Percentiles rank a stretch among this genome's conserved stretches.
phyloP scores from a whole-genome alignment of 2,113 vertebrate species.

The Indri indri region DNA sequence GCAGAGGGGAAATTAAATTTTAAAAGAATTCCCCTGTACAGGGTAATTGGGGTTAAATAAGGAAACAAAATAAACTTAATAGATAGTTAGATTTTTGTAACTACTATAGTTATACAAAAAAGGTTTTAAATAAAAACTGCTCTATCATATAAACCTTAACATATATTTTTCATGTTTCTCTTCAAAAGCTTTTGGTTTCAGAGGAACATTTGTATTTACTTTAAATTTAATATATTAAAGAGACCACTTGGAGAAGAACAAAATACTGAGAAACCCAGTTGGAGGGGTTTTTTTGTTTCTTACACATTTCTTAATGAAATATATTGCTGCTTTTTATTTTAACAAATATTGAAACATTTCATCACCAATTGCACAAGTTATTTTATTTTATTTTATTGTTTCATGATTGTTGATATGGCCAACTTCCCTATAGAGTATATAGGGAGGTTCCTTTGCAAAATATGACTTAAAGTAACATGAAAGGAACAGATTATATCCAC shows the following conservation, averaged over 20 bases:
- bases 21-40: slow-evolving; percentile 83
- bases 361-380: not conserved
- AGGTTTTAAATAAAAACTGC: slow-evolving; percentile 41
- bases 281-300: not conserved
- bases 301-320: not conserved
- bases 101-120: slow-evolving; percentile 57
- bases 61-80: slow-evolving; percentile 82
- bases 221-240: not conserved
- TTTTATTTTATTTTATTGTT: not conserved
- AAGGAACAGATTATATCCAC: slow-evolving; percentile 48
- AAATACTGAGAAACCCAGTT: not conserved
- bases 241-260: not conserved
- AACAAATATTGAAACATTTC: slow-evolving; percentile 4
- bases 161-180: slow-evolving; percentile 52
- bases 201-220: slow-evolving; percentile 27
- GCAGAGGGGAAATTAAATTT: slow-evolving; percentile 79
- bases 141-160: not conserved
- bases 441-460: slow-evolving; percentile 38
- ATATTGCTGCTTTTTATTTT: not conserved
- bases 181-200: slow-evolving; percentile 48
- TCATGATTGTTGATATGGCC: not conserved
- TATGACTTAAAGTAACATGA: slow-evolving; percentile 27
- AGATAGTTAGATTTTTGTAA: slow-evolving; percentile 76
- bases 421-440: not conserved
- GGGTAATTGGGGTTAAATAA: slow-evolving; percentile 87